Base-by-base conservation (phyloP, 2,113 vertebrate genomes). In the Mionectes macconnelli region DNA sequence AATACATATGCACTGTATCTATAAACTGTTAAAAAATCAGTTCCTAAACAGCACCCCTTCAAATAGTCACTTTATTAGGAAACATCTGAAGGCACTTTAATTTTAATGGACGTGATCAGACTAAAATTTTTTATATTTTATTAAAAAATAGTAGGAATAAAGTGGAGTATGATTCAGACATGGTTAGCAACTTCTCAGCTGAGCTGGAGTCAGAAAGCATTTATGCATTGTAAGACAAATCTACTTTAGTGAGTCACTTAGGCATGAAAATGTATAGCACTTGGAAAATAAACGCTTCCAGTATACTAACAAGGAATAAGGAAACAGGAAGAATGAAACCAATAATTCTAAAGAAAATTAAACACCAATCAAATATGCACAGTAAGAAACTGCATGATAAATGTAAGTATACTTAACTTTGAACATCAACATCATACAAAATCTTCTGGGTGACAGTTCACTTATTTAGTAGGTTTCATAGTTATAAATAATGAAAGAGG, bases 361-460 rank as follows among this genome's bases (percentile, higher is more conserved):
- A 64, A 52, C 92, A 89, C 77, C 69, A 89, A 75, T 94, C 91
- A 82, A 86, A 93, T 90, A 96, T 87, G 64, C 92, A 95, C 66
- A 95, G 27, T 92, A 94, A 96, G 75, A 96, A 84, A 93, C 79
- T 95, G 91, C 75, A 94, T 91, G 76, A 89, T 94, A 92, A 94
- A 82, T 96, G 27, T 92, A 91, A 83, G 78, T 96, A 96, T 64
- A 86, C 70, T 96, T 94, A 97, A 92, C 76, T 94, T 89, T 94
- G 66, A 95, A 89, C 93, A 94, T 79, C 90, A 88, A 28, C 28
- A 30, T 94, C 82, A 84, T 67, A 77, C 78, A 85, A 90, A 89
- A 95, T 92, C 86, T 96, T 96, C 84, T 90, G 87, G 87, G 89
- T 98, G 94, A 89, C 89, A 89, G 88, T 95, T 96, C 94, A 94